Evolutionary conservation across 2,797 vertebrate genomes (phyloP).

Genomic region (Echiichthys vipera): DNA sequence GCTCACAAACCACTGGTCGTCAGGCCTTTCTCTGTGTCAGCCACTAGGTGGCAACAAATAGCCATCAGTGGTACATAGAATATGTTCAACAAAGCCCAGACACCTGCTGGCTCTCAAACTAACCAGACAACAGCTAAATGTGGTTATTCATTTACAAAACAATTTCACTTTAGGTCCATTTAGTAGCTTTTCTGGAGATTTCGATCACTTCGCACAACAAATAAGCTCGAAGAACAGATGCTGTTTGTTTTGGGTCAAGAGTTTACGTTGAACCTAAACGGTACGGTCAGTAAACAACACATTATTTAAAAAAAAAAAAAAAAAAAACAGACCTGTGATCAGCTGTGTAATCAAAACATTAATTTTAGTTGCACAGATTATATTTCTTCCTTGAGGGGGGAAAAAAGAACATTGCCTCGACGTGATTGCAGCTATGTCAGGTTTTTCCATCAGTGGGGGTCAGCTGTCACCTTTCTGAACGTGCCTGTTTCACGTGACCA

Average conservation of each 20-base stretch:
- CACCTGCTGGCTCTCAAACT: not conserved
- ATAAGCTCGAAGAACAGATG: not conserved
- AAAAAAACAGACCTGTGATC: not conserved
- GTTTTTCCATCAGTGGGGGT: not conserved
- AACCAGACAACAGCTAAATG: not conserved
- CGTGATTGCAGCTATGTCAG: not conserved
- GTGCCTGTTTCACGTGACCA: constrained; percentile 28
- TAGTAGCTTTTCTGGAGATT: not conserved
- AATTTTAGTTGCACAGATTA: no score
- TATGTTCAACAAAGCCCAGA: not conserved
- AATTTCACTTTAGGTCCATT: not conserved
- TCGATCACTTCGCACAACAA: not conserved
- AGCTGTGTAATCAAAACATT: not conserved
- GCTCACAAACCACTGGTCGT: not conserved
- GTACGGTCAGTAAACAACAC: not conserved
- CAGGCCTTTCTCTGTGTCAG: not conserved
- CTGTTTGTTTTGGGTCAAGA: not conserved
- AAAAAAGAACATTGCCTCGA: no score
- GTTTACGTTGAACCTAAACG: not conserved
- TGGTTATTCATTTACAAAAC: constrained; percentile 1
- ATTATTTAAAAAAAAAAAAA: no score
- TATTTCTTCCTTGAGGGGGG: no score
- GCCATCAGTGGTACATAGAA: not conserved
- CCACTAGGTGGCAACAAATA: constrained; percentile 52
- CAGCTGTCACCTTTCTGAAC: constrained; percentile 8